These are phyloP conservation scores for Drosophila dives DNA, from an alignment of 2,888 invertebrate species.

Conservation along the genomic window DNA sequence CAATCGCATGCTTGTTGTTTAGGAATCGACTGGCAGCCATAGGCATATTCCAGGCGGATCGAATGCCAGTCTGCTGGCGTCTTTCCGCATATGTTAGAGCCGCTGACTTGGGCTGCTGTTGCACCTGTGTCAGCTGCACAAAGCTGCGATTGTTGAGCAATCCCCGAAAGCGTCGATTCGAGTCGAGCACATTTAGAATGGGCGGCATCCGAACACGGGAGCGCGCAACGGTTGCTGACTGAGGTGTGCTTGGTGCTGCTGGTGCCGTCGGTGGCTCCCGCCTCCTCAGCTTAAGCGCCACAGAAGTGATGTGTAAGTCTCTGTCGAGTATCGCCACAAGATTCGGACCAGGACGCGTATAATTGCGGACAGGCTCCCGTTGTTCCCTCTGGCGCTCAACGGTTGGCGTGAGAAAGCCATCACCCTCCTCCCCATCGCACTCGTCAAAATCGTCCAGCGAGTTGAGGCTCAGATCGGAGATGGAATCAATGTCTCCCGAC, in stretches of 20 bases:
- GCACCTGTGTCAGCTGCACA: constrained; percentile 82
- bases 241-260: constrained; percentile 46
- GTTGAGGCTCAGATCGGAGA: constrained; percentile 80
- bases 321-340: constrained; percentile 64
- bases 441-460: constrained; percentile 74
- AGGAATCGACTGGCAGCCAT: constrained; percentile 73
- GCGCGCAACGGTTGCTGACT: constrained; percentile 62
- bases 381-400: constrained; percentile 38
- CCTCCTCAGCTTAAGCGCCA: constrained; percentile 72
- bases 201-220: constrained; percentile 82
- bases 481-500: constrained; percentile 67
- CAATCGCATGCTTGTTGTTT: constrained; percentile 80
- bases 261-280: constrained; percentile 35
- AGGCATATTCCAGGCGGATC: constrained; percentile 78
- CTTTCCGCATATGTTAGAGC: constrained; percentile 66
- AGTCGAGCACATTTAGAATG: constrained; percentile 82
- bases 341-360: constrained; percentile 48
- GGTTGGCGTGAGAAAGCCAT: constrained; percentile 71
- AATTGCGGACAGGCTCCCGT: constrained; percentile 28
- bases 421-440: constrained; percentile 62
- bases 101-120: constrained; percentile 80
- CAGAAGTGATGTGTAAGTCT: constrained; percentile 75
- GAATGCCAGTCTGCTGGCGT: constrained; percentile 53
- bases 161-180: constrained; percentile 79
- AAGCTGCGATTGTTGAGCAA: constrained; percentile 78